Evolutionary conservation across 2,888 invertebrate genomes (phyloP).

Genomic region (Prosapia bicincta): DNA sequence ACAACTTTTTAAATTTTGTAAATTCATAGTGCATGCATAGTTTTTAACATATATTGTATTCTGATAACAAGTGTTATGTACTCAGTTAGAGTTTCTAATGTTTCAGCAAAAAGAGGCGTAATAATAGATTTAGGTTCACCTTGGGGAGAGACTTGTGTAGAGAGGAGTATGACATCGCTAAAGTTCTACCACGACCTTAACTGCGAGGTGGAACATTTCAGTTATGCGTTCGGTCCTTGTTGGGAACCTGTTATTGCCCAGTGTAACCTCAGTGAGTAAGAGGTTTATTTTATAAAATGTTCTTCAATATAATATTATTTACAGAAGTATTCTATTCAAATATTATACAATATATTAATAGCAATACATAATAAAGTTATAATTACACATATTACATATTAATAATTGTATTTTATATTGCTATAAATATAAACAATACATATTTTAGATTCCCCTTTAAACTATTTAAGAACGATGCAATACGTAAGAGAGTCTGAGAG

Average conservation of each 20-base stretch:
- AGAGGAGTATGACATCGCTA: conserved; percentile 88
- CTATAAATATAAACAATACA: too few species aligned
- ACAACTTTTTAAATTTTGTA: background rate
- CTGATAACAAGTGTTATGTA: background rate
- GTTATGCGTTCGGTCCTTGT: conserved; percentile 96
- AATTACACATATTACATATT: too few species aligned
- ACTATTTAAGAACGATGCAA: too few species aligned
- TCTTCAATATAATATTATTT: too few species aligned
- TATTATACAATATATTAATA: too few species aligned
- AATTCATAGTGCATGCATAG: too few species aligned
- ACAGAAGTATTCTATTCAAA: too few species aligned
- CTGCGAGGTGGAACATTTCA: conserved; percentile 84
- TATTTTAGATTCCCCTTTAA: too few species aligned
- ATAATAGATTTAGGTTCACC: conserved; percentile 78
- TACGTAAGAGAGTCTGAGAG: too few species aligned
- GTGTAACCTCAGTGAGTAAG: conserved; percentile 71
- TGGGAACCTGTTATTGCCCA: conserved; percentile 98
- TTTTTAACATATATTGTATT: background rate
- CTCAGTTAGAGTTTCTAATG: conserved; percentile 20
- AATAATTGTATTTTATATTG: too few species aligned
- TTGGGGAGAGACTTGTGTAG: conserved; percentile 76
- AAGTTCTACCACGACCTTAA: conserved; percentile 98
- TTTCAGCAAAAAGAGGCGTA: conserved; percentile 69
- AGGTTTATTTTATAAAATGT: too few species aligned
- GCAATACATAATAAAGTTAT: too few species aligned